phyloP scores from a whole-genome alignment of 1,140 invertebrate species.

The Lepidostoma basale region DNA sequence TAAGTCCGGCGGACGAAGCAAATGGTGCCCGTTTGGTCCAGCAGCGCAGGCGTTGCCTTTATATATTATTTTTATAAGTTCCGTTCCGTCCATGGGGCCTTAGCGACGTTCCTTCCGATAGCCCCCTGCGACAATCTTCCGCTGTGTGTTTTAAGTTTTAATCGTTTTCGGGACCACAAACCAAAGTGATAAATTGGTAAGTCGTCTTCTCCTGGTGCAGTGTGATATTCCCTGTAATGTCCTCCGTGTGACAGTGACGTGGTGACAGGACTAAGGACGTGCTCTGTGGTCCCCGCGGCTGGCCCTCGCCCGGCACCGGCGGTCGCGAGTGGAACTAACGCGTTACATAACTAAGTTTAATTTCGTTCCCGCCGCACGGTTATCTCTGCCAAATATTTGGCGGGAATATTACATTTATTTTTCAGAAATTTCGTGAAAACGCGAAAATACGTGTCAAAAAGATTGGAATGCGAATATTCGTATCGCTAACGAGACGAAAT shows the following conservation, averaged over 20 bases:
- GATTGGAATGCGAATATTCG: background rate
- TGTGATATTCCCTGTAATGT: constrained; percentile 18
- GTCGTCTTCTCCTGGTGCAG: constrained; percentile 33
- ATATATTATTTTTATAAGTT: constrained; percentile 49
- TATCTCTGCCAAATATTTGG: constrained; percentile 38
- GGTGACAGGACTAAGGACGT: background rate
- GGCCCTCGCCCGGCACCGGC: background rate
- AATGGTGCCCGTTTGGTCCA: constrained; percentile 59
- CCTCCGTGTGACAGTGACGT: constrained; percentile 7
- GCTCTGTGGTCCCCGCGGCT: background rate
- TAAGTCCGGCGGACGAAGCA: constrained; percentile 54
- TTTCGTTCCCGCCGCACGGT: constrained; percentile 17
- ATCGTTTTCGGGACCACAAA: constrained; percentile 34
- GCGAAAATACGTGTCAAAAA: constrained; percentile 8
- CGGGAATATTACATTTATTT: constrained; percentile 21
- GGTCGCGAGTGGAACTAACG: constrained; percentile 19
- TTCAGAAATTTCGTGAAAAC: constrained; percentile 9
- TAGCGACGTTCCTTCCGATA: constrained; percentile 41
- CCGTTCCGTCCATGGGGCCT: constrained; percentile 46
- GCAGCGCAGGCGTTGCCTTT: constrained; percentile 58
- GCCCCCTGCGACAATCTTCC: constrained; percentile 35
- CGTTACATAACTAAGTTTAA: constrained; percentile 24
- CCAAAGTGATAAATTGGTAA: constrained; percentile 40
- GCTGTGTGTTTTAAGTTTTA: constrained; percentile 28
- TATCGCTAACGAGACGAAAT: background rate